Conservation (phyloP, 2,888 invertebrate genomes). For the Lacanobia wlatinum region DNA sequence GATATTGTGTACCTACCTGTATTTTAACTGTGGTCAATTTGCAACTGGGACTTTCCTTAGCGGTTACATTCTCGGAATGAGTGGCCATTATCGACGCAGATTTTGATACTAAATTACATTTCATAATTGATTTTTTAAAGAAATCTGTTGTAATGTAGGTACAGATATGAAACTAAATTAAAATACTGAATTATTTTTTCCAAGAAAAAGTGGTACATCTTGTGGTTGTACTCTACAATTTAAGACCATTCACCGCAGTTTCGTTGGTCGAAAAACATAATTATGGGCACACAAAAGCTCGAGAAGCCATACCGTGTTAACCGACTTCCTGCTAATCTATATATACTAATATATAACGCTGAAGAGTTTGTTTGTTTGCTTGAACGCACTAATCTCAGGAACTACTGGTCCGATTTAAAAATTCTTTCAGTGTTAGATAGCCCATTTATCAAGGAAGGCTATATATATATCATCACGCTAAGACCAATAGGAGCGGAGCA, state of each 20-base stretch:
- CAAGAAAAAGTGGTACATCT: neutral
- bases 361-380: no score
- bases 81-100: neutral
- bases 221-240: neutral
- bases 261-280: neutral
- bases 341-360: no score
- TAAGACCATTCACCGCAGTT: neutral
- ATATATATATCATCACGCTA: no score
- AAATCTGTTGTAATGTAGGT: neutral
- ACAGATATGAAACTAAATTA: neutral
- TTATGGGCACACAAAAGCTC: no score
- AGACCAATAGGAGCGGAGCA: no score
- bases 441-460: no score
- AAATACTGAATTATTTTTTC: neutral
- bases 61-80: constrained; percentile 14
- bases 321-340: no score
- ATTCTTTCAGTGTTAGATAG: no score
- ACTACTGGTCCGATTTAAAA: no score
- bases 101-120: neutral
- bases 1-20: neutral
- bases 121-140: neutral
- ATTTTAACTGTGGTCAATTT: neutral
- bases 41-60: constrained; percentile 7
- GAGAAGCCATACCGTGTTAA: no score
- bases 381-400: no score